Conservation (phyloP, 1,140 invertebrate species). For the Hyphantria cunea region DNA sequence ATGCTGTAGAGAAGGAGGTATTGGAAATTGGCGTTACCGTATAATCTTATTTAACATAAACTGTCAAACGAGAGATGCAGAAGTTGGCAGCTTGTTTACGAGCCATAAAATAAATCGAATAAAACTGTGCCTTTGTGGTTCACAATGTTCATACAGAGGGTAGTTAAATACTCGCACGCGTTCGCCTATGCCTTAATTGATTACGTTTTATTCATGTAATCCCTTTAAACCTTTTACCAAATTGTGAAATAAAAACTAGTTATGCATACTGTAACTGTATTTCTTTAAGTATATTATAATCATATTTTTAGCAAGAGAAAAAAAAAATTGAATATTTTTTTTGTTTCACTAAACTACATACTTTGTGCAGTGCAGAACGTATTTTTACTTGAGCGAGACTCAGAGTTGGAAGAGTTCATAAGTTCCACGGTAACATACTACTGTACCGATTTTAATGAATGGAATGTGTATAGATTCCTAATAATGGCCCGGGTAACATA, state of each 20-base stretch:
- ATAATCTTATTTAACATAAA: conserved; percentile 78
- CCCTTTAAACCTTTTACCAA: conserved; percentile 2
- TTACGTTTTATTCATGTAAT: conserved; percentile 21
- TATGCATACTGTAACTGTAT: background rate
- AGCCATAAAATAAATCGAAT: conserved; percentile 77
- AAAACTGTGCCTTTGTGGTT: conserved; percentile 43
- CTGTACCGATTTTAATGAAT: too few relatives aligned
- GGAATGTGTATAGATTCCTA: too few relatives aligned
- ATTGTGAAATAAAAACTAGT: too few relatives aligned
- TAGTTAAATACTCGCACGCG: conserved; percentile 22
- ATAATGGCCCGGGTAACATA: too few relatives aligned
- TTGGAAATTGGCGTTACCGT: conserved; percentile 58
- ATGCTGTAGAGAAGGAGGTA: conserved; percentile 48
- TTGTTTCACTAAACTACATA: background rate
- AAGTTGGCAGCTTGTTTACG: conserved; percentile 73
- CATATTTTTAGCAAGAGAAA: background rate
- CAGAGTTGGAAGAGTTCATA: too few relatives aligned
- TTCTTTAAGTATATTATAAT: background rate
- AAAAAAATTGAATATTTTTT: background rate
- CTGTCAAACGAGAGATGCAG: conserved; percentile 64
- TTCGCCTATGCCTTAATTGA: conserved; percentile 11
- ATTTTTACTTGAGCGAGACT: too few relatives aligned
- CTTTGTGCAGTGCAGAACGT: too few relatives aligned
- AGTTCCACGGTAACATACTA: too few relatives aligned
- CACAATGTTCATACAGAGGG: background rate